Percentiles rank a stretch among this genome's conserved stretches.
These are phyloP conservation scores for Probosciger aterrimus DNA, from an alignment of 2,113 vertebrate genomes.

Conservation along the genomic window DNA sequence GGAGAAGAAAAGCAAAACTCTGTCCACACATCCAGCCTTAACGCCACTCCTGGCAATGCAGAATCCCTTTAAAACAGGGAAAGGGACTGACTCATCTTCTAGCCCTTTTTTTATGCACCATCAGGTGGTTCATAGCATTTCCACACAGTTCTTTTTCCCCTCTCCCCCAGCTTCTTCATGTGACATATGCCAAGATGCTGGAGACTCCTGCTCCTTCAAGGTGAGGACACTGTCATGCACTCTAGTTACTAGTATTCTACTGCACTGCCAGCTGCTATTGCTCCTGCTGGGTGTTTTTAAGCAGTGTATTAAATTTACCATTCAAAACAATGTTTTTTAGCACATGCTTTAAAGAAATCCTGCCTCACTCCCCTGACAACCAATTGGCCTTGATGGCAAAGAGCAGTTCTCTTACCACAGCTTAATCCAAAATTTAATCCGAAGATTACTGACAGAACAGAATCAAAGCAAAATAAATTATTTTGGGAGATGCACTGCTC, in stretches of 20 bases:
- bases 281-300: background rate
- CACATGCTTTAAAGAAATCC: background rate
- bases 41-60: background rate
- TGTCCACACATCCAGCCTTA: background rate
- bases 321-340: background rate
- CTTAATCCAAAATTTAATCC: background rate
- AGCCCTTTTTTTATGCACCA: background rate
- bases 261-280: background rate
- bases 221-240: background rate
- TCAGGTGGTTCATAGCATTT: background rate
- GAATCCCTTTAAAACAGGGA: background rate
- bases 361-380: background rate
- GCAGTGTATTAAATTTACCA: background rate
- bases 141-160: background rate
- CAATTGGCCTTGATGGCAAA: fast-evolving
- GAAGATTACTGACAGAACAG: background rate
- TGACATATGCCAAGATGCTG: background rate
- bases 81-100: background rate
- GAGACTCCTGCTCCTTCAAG: background rate
- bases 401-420: background rate
- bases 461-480: background rate
- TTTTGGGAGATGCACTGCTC: background rate
- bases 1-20: background rate
- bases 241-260: background rate
- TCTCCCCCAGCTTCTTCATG: background rate